Percentiles rank a stretch among this genome's conserved stretches.
These are phyloP conservation scores for Mixornis gularis DNA, from an alignment of 2,113 vertebrate species.

Conservation along the genomic window DNA sequence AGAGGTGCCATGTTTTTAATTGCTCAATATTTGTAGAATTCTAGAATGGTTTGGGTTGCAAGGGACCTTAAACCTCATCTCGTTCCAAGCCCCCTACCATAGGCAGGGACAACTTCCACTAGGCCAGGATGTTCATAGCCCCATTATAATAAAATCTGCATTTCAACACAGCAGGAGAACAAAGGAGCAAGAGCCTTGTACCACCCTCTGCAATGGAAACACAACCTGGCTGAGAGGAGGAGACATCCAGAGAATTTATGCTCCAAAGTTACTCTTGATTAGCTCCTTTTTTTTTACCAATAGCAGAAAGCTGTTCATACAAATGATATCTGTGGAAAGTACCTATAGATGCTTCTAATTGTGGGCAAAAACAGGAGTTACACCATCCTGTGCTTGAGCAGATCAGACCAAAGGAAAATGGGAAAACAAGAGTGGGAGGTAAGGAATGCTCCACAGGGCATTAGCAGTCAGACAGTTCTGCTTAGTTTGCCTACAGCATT, in stretches of 20 bases:
- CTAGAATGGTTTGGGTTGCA: background rate
- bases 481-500: background rate
- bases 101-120: background rate
- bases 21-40: background rate
- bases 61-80: background rate
- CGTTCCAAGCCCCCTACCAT: background rate
- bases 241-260: background rate
- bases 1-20: background rate
- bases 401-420: background rate
- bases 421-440: background rate
- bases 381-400: background rate
- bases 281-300: background rate
- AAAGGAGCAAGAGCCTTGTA: background rate
- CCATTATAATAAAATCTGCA: background rate
- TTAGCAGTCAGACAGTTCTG: background rate
- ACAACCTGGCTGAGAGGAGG: background rate
- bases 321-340: background rate
- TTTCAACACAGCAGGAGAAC: background rate
- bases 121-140: background rate
- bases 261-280: background rate
- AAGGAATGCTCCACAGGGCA: accelerated
- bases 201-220: background rate
- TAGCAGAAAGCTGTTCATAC: background rate
- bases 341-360: background rate
- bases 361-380: background rate